These are phyloP conservation scores for Globicephala melas DNA, from an alignment of 2,113 vertebrate genomes.

Conservation along the genomic window DNA sequence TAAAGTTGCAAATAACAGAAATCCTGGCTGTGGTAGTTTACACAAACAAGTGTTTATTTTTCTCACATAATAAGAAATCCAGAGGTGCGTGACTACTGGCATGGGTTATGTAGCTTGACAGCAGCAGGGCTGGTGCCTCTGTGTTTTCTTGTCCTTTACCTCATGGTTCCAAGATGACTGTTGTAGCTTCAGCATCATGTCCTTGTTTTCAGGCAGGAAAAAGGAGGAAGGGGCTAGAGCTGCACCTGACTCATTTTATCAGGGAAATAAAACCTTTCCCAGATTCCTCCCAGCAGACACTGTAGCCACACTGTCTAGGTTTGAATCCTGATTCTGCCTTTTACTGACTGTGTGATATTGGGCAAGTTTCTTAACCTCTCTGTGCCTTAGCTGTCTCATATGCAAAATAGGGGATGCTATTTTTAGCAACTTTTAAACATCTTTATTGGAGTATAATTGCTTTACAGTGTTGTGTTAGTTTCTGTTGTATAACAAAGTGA, in stretches of 20 bases:
- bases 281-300: neutral
- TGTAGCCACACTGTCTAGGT: neutral
- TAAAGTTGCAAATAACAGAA: neutral
- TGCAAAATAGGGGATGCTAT: neutral
- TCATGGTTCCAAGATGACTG: neutral
- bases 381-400: neutral
- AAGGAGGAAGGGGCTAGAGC: neutral
- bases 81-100: neutral
- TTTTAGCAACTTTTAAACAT: no score
- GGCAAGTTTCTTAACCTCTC: neutral
- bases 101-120: neutral
- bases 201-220: neutral
- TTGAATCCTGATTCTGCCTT: neutral
- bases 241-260: neutral
- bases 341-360: neutral
- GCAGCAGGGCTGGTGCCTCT: neutral
- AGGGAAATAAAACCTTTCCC: neutral
- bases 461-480: no score
- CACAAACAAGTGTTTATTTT: neutral
- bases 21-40: neutral
- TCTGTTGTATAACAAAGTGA: no score
- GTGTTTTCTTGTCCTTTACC: neutral
- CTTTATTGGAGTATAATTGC: no score
- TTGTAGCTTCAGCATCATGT: neutral
- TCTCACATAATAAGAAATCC: neutral